Conservation (phyloP, 2,113 vertebrate genomes). For the Sula dactylatra region DNA sequence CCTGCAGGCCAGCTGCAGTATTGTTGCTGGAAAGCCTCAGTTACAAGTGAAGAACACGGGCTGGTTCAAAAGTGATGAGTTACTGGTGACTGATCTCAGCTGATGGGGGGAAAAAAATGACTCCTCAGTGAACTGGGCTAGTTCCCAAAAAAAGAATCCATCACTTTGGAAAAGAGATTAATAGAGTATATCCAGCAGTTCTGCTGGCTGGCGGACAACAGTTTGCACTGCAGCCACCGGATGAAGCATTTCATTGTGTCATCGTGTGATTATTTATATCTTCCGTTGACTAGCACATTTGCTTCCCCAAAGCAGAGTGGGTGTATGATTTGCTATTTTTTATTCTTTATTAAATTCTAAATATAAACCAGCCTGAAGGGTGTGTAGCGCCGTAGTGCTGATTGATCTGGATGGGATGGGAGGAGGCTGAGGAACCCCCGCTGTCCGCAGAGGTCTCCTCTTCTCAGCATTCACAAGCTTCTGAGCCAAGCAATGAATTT, state of each 20-base stretch:
- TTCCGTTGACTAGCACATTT: conserved; percentile 41
- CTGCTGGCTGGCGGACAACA: neutral
- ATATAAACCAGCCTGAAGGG: conserved; percentile 46
- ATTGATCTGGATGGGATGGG: conserved; percentile 54
- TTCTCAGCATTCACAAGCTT: neutral
- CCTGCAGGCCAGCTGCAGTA: conserved; percentile 10
- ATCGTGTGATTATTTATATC: conserved; percentile 30
- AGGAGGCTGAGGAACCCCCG: neutral
- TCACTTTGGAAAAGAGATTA: neutral
- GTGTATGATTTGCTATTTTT: conserved; percentile 50
- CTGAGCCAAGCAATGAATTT: neutral
- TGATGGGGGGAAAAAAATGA: conserved; percentile 14
- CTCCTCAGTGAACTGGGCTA: neutral
- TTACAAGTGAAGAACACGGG: neutral
- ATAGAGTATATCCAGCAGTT: neutral
- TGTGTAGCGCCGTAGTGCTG: conserved; percentile 4
- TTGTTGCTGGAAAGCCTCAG: neutral
- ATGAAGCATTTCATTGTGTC: neutral
- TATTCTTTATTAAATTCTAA: conserved; percentile 59
- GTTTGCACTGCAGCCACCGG: neutral
- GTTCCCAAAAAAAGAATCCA: neutral
- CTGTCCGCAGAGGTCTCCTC: neutral
- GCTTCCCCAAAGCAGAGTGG: conserved; percentile 27
- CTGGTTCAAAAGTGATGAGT: neutral
- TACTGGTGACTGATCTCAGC: conserved; percentile 20